phyloP scores from a whole-genome alignment of 2,797 vertebrate species.

The Valencia hispanica region DNA sequence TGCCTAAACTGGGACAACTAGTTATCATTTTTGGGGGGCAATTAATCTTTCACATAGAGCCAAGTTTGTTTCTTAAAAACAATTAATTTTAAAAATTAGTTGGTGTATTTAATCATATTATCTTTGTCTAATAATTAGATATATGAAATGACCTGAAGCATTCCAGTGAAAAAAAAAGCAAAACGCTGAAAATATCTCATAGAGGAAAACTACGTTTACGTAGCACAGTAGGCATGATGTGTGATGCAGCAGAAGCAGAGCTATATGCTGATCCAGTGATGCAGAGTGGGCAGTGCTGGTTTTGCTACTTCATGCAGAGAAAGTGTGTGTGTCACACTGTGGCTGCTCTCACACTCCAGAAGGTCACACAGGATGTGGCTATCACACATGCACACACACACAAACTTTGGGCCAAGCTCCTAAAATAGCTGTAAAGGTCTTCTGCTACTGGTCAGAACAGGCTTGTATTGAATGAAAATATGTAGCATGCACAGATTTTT shows the following conservation, averaged over 20 bases:
- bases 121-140: background rate
- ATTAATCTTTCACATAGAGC: background rate
- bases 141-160: background rate
- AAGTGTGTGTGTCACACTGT: constrained; percentile 63
- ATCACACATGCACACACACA: constrained; percentile 38
- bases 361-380: constrained; percentile 78
- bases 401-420: constrained; percentile 46
- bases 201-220: background rate
- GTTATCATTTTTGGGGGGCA: background rate
- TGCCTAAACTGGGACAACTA: background rate
- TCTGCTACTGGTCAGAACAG: constrained; percentile 7
- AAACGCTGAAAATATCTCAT: background rate
- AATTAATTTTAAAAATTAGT: background rate
- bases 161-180: background rate
- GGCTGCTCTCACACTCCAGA: constrained; percentile 75
- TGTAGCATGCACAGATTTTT: background rate
- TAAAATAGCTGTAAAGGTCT: constrained; percentile 61
- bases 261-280: constrained; percentile 59
- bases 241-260: constrained; percentile 59
- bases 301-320: constrained; percentile 59
- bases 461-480: constrained; percentile 7
- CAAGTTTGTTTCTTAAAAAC: background rate
- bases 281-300: constrained; percentile 59
- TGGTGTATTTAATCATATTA: background rate
- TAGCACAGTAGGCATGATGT: constrained; percentile 29